Percentiles rank a stretch among this genome's conserved stretches.
phyloP scores from a whole-genome alignment of 2,888 invertebrate genomes.

The Bhutanitis thaidina region DNA sequence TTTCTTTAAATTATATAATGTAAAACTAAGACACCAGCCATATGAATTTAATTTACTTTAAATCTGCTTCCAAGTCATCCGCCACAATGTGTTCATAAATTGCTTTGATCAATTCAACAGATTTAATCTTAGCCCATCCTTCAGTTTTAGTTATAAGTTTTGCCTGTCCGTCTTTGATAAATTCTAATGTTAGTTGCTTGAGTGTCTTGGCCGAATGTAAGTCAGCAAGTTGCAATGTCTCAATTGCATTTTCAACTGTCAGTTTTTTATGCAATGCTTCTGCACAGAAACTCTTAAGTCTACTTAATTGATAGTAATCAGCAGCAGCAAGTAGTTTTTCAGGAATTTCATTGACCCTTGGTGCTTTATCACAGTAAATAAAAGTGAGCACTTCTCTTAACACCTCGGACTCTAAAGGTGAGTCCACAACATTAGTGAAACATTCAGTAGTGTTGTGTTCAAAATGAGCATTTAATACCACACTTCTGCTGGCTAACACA shows the following conservation, averaged over 20 bases:
- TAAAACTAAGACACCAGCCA: not conserved
- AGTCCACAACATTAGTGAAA: slow-evolving; percentile 58
- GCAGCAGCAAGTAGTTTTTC: slow-evolving; percentile 65
- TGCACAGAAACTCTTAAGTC: slow-evolving; percentile 64
- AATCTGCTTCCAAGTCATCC: slow-evolving; percentile 56
- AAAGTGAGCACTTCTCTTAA: slow-evolving; percentile 61
- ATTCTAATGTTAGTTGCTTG: slow-evolving; percentile 59
- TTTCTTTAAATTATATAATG: not conserved
- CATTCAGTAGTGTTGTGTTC: slow-evolving; percentile 68
- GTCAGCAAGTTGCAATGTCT: slow-evolving; percentile 64
- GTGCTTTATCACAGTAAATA: slow-evolving; percentile 68
- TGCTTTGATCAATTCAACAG: slow-evolving; percentile 61
- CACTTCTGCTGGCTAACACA: slow-evolving; percentile 63
- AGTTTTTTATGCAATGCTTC: slow-evolving; percentile 65
- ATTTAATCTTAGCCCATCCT: slow-evolving; percentile 63
- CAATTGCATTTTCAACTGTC: slow-evolving; percentile 69
- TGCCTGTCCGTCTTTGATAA: slow-evolving; percentile 70
- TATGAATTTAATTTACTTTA: slow-evolving; percentile 25
- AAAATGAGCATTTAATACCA: slow-evolving; percentile 67
- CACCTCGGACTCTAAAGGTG: slow-evolving; percentile 61
- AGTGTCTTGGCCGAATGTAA: slow-evolving; percentile 61
- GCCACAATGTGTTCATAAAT: slow-evolving; percentile 68
- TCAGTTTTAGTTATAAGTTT: slow-evolving; percentile 64
- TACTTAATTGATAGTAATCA: slow-evolving; percentile 63
- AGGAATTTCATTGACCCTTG: slow-evolving; percentile 65